phyloP scores from a whole-genome alignment of 2,797 vertebrate genomes.

The Rhincodon typus region DNA sequence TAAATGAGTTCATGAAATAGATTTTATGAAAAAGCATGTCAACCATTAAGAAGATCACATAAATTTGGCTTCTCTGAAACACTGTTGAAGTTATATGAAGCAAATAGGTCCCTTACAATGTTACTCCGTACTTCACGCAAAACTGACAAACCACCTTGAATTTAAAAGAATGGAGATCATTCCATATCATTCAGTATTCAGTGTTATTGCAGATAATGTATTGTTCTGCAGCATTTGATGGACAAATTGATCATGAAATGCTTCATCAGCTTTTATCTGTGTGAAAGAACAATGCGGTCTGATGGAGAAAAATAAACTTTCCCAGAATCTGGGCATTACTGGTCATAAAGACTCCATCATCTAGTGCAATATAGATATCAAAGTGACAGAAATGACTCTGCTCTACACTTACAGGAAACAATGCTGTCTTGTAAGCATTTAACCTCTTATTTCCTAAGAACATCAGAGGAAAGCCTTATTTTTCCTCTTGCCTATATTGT shows the following conservation, averaged over 20 bases:
- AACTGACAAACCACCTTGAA: background rate
- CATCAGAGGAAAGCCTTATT: background rate
- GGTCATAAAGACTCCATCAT: background rate
- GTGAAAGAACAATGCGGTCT: background rate
- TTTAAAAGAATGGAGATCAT: background rate
- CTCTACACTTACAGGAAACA: background rate
- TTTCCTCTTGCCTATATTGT: background rate
- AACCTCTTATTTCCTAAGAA: background rate
- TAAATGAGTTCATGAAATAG: background rate
- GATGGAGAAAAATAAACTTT: background rate
- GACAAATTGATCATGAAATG: background rate
- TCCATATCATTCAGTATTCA: background rate
- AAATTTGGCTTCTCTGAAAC: constrained; percentile 6
- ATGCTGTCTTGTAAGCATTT: background rate
- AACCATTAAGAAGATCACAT: constrained; percentile 3
- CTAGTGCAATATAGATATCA: background rate
- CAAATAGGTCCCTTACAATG: background rate
- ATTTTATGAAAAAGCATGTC: constrained; percentile 35
- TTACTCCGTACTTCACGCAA: background rate
- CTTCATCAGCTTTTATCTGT: constrained; percentile 2
- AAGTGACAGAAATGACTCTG: background rate
- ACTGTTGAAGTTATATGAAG: background rate
- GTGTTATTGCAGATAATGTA: background rate
- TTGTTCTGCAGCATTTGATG: background rate
- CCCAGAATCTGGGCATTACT: background rate